Conservation (phyloP, 2,888 invertebrate species). For the Drosophila putrida region DNA sequence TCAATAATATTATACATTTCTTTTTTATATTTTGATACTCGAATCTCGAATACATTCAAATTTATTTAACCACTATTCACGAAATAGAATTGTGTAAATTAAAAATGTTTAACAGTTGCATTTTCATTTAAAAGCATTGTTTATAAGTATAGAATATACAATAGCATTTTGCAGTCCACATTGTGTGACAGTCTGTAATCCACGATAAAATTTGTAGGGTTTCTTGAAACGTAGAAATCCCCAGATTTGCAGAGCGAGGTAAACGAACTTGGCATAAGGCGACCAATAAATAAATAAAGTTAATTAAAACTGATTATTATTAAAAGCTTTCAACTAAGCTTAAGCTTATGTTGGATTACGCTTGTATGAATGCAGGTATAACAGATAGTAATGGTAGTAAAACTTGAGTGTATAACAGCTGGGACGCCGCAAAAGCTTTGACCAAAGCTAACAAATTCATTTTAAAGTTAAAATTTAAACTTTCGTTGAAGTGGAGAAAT, state of each 20-base stretch:
- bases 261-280: neutral
- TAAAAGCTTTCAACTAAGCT: neutral
- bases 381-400: neutral
- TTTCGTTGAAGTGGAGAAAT: neutral
- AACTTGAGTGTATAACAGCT: conserved; percentile 38
- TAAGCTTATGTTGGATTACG: too few species aligned
- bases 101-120: too few species aligned
- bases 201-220: neutral
- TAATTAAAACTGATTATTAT: neutral
- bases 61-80: too few species aligned
- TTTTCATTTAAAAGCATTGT: too few species aligned
- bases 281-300: too few species aligned
- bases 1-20: too few species aligned
- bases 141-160: too few species aligned
- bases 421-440: conserved; percentile 11
- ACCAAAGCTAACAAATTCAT: conserved; percentile 20
- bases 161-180: too few species aligned
- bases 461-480: conserved; percentile 9
- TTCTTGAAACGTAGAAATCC: neutral
- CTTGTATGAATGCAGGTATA: conserved; percentile 1
- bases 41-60: too few species aligned
- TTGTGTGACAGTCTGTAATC: too few species aligned
- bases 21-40: too few species aligned
- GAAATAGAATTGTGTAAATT: too few species aligned
- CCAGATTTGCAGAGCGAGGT: neutral